A percentile compares a stretch with the other conserved stretches of the same genome.
Conservation (phyloP, 92 coral and sea anemone species). For the Epizoanthus rinbou region DNA sequence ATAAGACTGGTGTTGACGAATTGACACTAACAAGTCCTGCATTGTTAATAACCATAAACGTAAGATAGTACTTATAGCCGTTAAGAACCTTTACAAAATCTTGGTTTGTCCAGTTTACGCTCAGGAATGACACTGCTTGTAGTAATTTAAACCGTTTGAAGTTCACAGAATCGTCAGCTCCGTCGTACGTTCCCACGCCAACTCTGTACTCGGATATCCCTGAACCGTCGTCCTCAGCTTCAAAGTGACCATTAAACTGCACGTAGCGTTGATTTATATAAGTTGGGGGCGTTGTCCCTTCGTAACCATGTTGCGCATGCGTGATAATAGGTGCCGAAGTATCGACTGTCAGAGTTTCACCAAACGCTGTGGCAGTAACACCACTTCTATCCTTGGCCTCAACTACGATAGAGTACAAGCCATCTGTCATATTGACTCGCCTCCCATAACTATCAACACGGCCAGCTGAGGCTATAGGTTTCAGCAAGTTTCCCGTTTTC, state of each 20-base stretch:
- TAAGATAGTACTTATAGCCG: constrained; percentile 77
- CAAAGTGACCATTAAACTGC: constrained; percentile 74
- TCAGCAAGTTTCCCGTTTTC: constrained; percentile 52
- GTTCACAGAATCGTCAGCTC: constrained; percentile 81
- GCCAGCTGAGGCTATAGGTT: constrained; percentile 68
- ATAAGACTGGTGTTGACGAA: constrained; percentile 73
- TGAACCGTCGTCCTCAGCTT: constrained; percentile 81
- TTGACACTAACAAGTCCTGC: constrained; percentile 80
- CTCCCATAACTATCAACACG: constrained; percentile 80
- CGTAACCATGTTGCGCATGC: constrained; percentile 73
- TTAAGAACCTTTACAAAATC: constrained; percentile 50
- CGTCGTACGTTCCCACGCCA: constrained; percentile 85
- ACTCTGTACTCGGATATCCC: constrained; percentile 74
- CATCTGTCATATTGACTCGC: constrained; percentile 76
- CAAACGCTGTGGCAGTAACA: constrained; percentile 60
- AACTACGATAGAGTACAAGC: constrained; percentile 85
- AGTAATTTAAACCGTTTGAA: constrained; percentile 43
- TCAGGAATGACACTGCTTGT: constrained; percentile 52
- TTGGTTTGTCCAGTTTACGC: constrained; percentile 84
- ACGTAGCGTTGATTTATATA: constrained; percentile 40
- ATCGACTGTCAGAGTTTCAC: constrained; percentile 84
- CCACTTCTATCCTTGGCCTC: constrained; percentile 92
- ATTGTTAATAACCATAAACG: constrained; percentile 74
- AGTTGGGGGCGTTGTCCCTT: constrained; percentile 44
- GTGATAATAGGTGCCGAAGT: constrained; percentile 75